A percentile compares a stretch with the other conserved stretches of the same genome.
Conservation (phyloP, 2,113 vertebrate species). For the Eulacestoma nigropectus region DNA sequence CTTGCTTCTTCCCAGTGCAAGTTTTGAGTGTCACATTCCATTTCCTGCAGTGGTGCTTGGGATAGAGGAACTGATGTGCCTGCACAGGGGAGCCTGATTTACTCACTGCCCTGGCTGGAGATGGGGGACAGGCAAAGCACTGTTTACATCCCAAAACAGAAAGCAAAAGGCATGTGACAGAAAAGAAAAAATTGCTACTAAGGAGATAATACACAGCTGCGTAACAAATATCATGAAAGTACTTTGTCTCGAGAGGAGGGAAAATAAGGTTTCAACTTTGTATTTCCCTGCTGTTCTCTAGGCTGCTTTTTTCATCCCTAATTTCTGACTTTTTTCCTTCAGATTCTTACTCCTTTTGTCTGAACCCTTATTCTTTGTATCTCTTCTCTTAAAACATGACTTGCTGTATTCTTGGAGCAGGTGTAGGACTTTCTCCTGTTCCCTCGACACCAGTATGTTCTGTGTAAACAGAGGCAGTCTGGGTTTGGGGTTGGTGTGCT, state of each 20-base stretch:
- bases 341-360: not conserved
- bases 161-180: not conserved
- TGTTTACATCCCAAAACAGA: not conserved
- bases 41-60: not conserved
- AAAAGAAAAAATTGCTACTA: not conserved
- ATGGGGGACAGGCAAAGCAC: not conserved
- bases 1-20: not conserved
- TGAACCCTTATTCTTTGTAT: not conserved
- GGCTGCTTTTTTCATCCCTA: not conserved
- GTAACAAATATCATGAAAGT: not conserved
- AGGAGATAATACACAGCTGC: not conserved
- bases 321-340: not conserved
- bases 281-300: not conserved
- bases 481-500: not conserved
- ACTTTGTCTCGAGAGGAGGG: not conserved
- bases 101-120: not conserved
- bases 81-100: not conserved
- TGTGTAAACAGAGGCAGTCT: not conserved
- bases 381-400: not conserved
- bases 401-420: not conserved
- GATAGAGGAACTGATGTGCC: not conserved
- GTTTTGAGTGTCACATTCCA: not conserved
- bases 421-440: not conserved
- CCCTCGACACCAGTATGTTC: not conserved
- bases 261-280: not conserved